These are phyloP conservation scores for Drosophila niveifrons DNA, from an alignment of 2,888 invertebrate genomes.

Conservation along the genomic window DNA sequence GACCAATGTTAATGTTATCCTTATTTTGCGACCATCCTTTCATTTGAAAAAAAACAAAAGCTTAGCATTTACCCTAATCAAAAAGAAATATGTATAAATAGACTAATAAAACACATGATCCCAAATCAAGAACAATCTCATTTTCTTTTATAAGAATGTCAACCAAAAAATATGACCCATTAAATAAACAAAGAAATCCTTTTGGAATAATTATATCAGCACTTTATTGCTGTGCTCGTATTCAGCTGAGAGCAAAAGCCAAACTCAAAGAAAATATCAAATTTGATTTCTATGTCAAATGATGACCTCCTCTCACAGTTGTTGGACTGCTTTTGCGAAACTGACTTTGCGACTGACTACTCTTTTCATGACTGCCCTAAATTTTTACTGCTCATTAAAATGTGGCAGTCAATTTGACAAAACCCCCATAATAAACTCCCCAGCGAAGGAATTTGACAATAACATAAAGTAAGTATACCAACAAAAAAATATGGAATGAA, in stretches of 20 bases:
- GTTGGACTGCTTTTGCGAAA: constrained; percentile 7
- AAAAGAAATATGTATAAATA: neutral
- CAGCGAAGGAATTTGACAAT: constrained; percentile 36
- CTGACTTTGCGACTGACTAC: neutral
- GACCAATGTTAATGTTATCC: neutral
- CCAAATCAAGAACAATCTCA: neutral
- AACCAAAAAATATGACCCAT: neutral
- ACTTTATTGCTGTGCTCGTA: constrained; percentile 8
- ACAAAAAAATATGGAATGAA: constrained; percentile 51
- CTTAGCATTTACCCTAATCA: neutral
- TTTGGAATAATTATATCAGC: constrained; percentile 9
- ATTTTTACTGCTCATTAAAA: constrained; percentile 78
- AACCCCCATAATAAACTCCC: constrained; percentile 54
- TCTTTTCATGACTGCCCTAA: constrained; percentile 61
- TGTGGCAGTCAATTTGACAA: constrained; percentile 75
- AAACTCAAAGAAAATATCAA: constrained; percentile 42
- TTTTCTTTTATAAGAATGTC: neutral
- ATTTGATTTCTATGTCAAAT: constrained; percentile 56
- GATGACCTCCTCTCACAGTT: constrained; percentile 15
- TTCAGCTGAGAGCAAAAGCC: constrained; percentile 3
- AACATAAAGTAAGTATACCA: constrained; percentile 25
- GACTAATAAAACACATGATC: neutral
- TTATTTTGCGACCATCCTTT: neutral
- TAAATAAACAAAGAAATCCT: constrained; percentile 2
- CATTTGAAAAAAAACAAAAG: neutral